Base-by-base conservation (phyloP, 2,797 vertebrate genomes). In the Acrossocheilus fasciatus region DNA sequence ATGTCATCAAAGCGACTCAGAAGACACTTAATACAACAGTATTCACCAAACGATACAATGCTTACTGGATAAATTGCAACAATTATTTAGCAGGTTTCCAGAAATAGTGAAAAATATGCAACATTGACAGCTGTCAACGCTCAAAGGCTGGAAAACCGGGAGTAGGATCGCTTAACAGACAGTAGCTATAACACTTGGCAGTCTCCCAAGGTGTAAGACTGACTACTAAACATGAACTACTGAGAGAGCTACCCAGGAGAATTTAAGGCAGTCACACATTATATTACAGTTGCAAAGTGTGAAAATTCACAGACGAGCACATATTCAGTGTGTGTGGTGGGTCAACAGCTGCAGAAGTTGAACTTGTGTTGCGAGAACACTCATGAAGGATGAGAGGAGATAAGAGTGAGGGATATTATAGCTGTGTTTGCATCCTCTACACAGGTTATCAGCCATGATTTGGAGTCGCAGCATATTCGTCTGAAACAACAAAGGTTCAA, bases 401-500 rank as follows among this genome's bases (percentile, higher is more conserved):
- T 89, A 87, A 89, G 62, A 18, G 47, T 62, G 64, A 74, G 73
- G 50, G 80, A 88, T 88, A 87, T 87, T 87, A 88, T 74, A 85
- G 62, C 88, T 76, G 41, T 26, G 82, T 83, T 89, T 85, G 30
- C 8, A 73, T 83, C 76, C 85, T 83, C 89, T 86, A 82, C 68
- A 64, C 73, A 87, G 84, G 89, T 88, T 90, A 90, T 86, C 89
- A 84, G 69, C 57, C 30, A 23, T 26, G 70, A 87, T 89, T 86
- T 88, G n/a, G 82, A 85, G 52, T 86, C 84, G 0, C 30, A 50
- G 34, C 69, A 75, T 77, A 87, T 90, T 87, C 81, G 85, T 86
- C 82, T 86, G 59, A 68, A 64, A 66, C 39, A 43, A 87, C 88
- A 89, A 88, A 87, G 78, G 85, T 88, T 88, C 57, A 91, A 91